A percentile compares a stretch with the other conserved stretches of the same genome.
Conservation (phyloP, 1,140 invertebrate species). For the Camponotus floridanus region DNA sequence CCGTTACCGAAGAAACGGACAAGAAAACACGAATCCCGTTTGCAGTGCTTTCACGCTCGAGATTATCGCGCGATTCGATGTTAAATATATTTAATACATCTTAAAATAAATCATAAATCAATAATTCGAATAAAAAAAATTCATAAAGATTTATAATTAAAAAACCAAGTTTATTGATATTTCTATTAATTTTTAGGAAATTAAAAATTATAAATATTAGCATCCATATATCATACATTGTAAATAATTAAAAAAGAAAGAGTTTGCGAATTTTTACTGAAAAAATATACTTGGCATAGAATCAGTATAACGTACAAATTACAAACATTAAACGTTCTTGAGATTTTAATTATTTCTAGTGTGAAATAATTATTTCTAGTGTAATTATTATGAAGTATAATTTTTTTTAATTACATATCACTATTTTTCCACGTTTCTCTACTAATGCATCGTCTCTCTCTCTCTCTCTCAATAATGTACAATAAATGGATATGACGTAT, state of each 20-base stretch:
- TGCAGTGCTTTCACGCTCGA: neutral
- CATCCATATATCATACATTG: too few relatives aligned
- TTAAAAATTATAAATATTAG: neutral
- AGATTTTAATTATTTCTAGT: too few relatives aligned
- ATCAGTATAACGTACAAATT: neutral
- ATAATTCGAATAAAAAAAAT: neutral
- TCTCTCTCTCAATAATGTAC: neutral
- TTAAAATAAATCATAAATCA: too few relatives aligned
- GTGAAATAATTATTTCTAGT: neutral
- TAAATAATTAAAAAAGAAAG: neutral
- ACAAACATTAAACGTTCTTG: neutral
- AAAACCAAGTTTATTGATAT: neutral
- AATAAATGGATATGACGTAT: neutral
- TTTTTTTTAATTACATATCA: neutral
- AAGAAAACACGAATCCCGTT: neutral
- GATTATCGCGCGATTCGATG: too few relatives aligned
- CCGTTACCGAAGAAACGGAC: neutral
- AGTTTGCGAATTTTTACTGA: neutral
- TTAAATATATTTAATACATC: too few relatives aligned
- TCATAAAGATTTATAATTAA: neutral
- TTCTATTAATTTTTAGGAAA: neutral
- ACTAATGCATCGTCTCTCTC: neutral
- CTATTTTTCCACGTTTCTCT: neutral
- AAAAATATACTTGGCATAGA: neutral
- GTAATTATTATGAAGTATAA: too few relatives aligned